These are phyloP conservation scores for Parambassis ranga DNA, from an alignment of 2,797 vertebrate species.

Conservation along the genomic window DNA sequence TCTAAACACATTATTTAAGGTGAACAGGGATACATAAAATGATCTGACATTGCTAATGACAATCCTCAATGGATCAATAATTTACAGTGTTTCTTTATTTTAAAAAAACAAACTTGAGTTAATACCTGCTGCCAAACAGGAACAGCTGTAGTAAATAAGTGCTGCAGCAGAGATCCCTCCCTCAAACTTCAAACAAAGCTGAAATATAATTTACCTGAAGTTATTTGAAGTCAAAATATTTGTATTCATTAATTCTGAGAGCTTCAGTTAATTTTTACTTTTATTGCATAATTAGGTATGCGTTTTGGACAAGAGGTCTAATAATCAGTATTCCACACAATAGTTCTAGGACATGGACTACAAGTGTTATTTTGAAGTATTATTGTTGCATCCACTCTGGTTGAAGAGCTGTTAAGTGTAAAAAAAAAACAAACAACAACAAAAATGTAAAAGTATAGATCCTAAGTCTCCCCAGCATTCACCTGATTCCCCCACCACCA, in stretches of 20 bases:
- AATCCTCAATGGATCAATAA: too few species aligned
- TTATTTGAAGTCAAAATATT: background rate
- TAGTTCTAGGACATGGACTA: background rate
- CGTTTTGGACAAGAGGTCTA: background rate
- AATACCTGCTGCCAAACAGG: too few species aligned
- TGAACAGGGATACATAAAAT: background rate
- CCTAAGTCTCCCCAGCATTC: background rate
- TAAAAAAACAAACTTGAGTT: too few species aligned
- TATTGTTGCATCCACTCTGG: background rate
- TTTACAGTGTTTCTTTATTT: too few species aligned
- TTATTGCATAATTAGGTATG: background rate
- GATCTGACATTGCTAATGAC: too few species aligned
- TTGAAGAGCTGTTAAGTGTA: too few species aligned
- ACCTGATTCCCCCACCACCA: constrained; percentile 6
- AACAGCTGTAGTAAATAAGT: too few species aligned
- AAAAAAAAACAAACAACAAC: too few species aligned
- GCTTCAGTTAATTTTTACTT: background rate
- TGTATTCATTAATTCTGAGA: background rate
- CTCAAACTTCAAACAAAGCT: background rate
- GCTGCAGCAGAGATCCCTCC: too few species aligned
- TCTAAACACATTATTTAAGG: too few species aligned
- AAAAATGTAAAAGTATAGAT: background rate
- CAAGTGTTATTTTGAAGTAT: too few species aligned
- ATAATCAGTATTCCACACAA: background rate
- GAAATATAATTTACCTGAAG: background rate